Evolutionary conservation across 2,797 vertebrate species (phyloP), one percentile per base, ranked within the genome.

Genomic region (Xiphophorus birchmanni): DNA sequence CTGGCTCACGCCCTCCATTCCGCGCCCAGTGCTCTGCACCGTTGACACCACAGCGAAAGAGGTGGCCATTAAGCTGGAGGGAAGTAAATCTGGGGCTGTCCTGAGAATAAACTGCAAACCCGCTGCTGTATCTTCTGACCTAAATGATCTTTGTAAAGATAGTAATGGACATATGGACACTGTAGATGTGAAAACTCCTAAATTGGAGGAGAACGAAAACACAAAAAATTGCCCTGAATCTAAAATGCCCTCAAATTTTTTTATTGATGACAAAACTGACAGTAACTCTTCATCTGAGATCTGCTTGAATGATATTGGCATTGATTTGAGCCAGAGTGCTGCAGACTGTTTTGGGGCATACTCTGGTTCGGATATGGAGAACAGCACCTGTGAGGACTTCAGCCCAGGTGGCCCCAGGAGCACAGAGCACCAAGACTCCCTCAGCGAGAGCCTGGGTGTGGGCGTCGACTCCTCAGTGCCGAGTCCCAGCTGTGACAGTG

Each of bases 1-100:
- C 94, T 92, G 95, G 88, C 95, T 95, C 83, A 92, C 86, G 86
- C 94, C 96, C 84, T 93, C 92, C 65, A 94, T 94, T 90, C 95
- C 96, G 78, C 94, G 96, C 63, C 97, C 97, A 0, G 97, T 98
- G 89, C 96, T 97, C 21, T 98, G 97, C 94, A 97, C 96, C 0
- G 77, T 95, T 93, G 97, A 97, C 89, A 97, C 97, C 82, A 95
- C 95, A 0, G 97, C 97, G 0, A 87, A 90, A 2, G 95, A 98
- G 90, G 94, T 97, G 10, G 96, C 95, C 29, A 3, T 84, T 5
- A 95, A 95, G 45, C 93, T 98, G 75, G 92, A 96, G n/a, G 95
- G 92, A 56, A 90, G 95, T 54, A 95, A 95, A 84, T 92, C 92
- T 0, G 94, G 93, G 6, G 92, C 93, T 2, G 94, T 95, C 69